Conservation (phyloP, 1,140 invertebrate species). For the Panulirus ornatus region DNA sequence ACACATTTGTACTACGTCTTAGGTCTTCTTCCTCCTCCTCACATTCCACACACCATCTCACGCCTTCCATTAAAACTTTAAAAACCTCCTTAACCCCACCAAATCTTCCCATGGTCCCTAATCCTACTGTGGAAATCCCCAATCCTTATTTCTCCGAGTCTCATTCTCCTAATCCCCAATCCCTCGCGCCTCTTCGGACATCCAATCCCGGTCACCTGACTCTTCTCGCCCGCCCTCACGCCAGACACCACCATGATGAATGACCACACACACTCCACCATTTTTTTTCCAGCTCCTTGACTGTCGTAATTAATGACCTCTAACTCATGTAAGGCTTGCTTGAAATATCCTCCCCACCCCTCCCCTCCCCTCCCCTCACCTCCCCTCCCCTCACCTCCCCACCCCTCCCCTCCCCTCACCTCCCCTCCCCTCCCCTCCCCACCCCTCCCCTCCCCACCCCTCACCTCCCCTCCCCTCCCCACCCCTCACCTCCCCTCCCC, state of each 20-base stretch:
- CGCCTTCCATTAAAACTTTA: too few species aligned
- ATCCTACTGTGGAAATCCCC: neutral
- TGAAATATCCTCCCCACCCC: constrained; percentile 1
- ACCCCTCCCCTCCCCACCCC: neutral
- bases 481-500: neutral
- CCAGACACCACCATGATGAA: constrained; percentile 14
- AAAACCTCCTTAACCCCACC: neutral
- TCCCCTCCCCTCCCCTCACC: neutral
- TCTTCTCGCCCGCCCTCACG: neutral
- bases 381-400: neutral
- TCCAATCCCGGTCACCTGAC: too few species aligned
- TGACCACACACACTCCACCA: neutral
- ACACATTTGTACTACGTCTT: neutral
- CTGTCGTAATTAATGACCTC: constrained; percentile 29
- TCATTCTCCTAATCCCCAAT: neutral
- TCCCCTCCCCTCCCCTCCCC: neutral
- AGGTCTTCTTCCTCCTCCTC: neutral
- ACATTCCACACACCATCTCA: neutral
- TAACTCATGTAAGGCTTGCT: neutral
- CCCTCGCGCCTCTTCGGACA: too few species aligned
- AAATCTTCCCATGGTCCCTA: neutral
- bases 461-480: neutral
- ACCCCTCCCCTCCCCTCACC: neutral
- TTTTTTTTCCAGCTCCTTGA: neutral
- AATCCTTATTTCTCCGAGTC: neutral